A percentile compares a stretch with the other conserved stretches of the same genome.
Evolutionary conservation across 1,140 invertebrate species (phyloP).

Genomic region (Mycetomoellerius zeteki): DNA sequence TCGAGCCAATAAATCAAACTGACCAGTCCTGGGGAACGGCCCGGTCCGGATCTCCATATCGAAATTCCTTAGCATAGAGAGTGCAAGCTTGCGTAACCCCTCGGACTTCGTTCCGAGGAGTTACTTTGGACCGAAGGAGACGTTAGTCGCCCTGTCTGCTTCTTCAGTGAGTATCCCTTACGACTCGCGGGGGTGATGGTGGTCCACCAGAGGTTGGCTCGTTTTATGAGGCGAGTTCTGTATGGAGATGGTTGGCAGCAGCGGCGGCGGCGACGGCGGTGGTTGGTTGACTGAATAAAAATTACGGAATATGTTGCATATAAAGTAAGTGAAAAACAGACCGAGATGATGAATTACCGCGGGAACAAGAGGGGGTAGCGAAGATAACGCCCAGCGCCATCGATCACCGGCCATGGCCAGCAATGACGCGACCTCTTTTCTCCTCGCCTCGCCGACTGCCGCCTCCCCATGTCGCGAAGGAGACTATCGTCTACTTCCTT

Average conservation of each 20-base stretch:
- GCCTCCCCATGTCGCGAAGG: constrained; percentile 40
- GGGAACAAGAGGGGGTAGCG: constrained; percentile 76
- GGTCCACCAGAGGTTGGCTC: constrained; percentile 49
- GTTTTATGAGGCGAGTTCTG: constrained; percentile 70
- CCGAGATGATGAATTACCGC: constrained; percentile 86
- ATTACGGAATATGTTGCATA: constrained; percentile 87
- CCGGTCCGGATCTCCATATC: constrained; percentile 77
- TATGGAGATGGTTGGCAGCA: constrained; percentile 42
- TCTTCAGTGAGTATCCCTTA: constrained; percentile 20
- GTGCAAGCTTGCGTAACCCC: constrained; percentile 77
- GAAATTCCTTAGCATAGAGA: constrained; percentile 84
- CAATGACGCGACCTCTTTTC: constrained; percentile 83
- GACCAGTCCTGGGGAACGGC: constrained; percentile 77
- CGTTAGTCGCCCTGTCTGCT: constrained; percentile 44
- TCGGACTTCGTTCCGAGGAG: constrained; percentile 55
- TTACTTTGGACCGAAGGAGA: constrained; percentile 48
- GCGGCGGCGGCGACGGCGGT: constrained; percentile 56
- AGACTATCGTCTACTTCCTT: constrained; percentile 60
- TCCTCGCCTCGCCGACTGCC: constrained; percentile 35
- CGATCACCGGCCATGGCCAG: constrained; percentile 84
- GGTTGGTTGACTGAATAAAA: constrained; percentile 86
- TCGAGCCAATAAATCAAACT: constrained; percentile 86
- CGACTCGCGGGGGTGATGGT: constrained; percentile 45
- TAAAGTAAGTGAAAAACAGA: constrained; percentile 87
- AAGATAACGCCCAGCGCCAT: constrained; percentile 86